These are phyloP conservation scores for Tragelaphus scriptus DNA, from an alignment of 2,113 vertebrate genomes.

Conservation along the genomic window DNA sequence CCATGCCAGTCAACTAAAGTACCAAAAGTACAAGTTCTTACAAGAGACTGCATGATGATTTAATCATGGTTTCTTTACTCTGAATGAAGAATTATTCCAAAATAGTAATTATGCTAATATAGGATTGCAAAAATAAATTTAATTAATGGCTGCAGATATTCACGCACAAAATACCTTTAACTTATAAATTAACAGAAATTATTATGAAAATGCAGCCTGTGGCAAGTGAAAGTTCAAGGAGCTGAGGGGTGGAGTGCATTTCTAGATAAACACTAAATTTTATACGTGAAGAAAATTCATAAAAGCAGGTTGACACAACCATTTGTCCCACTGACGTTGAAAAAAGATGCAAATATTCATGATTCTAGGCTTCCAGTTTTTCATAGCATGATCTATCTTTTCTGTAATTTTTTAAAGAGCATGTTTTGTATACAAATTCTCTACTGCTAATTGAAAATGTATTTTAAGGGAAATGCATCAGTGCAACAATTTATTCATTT, in stretches of 20 bases:
- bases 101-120: not conserved
- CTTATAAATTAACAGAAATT: not conserved
- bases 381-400: slow-evolving; percentile 19
- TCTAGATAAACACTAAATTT: slow-evolving; percentile 7
- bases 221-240: not conserved
- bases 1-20: not conserved
- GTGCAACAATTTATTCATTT: slow-evolving; percentile 74
- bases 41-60: not conserved
- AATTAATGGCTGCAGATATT: not conserved
- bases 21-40: not conserved
- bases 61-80: not conserved
- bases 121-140: not conserved
- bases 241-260: not conserved
- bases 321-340: slow-evolving; percentile 43
- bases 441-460: slow-evolving; percentile 76
- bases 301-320: not conserved
- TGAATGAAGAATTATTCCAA: not conserved
- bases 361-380: not conserved
- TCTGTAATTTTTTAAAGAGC: slow-evolving; percentile 4
- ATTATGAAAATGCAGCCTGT: not conserved
- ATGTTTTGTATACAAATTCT: slow-evolving; percentile 63
- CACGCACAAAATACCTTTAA: not conserved
- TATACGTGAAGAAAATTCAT: not conserved
- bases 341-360: slow-evolving; percentile 33
- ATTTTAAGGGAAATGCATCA: slow-evolving; percentile 73